Conservation (phyloP, 2,888 invertebrate species). For the Heliconius erato region DNA sequence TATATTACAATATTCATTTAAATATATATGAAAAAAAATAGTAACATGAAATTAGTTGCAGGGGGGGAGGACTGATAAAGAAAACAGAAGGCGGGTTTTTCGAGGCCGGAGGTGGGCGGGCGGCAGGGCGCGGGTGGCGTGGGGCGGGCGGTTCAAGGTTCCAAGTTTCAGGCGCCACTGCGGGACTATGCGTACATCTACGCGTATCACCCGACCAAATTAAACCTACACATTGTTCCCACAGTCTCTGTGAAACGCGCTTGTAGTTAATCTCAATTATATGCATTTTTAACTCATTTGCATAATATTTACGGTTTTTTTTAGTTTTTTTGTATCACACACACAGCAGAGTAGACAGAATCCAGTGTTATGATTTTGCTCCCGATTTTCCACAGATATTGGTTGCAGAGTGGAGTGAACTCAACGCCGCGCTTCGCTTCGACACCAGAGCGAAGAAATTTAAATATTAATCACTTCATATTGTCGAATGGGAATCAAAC, state of each 20-base stretch:
- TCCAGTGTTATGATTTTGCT: no score
- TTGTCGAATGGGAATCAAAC: no score
- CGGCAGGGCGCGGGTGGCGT: constrained; percentile 59
- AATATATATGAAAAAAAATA: constrained; percentile 36
- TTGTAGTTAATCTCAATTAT: constrained; percentile 37
- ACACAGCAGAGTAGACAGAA: no score
- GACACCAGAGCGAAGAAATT: no score
- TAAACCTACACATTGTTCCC: constrained; percentile 43
- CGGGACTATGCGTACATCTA: constrained; percentile 80
- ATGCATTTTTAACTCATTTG: constrained; percentile 37
- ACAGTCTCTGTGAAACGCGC: constrained; percentile 22
- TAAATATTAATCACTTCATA: no score
- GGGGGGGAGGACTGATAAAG: constrained; percentile 57
- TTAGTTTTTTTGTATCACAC: no score
- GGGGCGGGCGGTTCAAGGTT: constrained; percentile 66
- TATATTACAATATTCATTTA: constrained; percentile 16
- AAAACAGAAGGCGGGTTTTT: constrained; percentile 68
- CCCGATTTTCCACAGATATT: no score
- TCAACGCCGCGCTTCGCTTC: no score
- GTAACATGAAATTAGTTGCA: constrained; percentile 40
- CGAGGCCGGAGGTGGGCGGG: constrained; percentile 55
- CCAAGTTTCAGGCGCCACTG: constrained; percentile 72
- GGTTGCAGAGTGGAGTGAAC: no score
- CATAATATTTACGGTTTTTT: constrained; percentile 33
- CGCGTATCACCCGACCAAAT: constrained; percentile 64